These are phyloP conservation scores for Halcyon badia DNA, from an alignment of 2,797 vertebrate species.

Conservation along the genomic window DNA sequence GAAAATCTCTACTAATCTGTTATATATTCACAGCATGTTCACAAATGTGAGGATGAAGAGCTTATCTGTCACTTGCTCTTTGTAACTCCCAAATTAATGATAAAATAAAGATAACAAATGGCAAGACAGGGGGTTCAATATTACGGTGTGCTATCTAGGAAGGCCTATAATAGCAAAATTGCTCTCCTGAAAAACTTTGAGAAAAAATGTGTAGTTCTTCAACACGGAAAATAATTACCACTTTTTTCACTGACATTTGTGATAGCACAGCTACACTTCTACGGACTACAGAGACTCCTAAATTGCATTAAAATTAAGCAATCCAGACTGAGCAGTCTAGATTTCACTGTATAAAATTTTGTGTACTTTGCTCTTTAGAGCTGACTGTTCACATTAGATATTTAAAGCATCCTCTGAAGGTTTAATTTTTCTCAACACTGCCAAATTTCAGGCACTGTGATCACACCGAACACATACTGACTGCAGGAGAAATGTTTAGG, in stretches of 20 bases:
- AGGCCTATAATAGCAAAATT: background rate
- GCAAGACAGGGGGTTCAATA: background rate
- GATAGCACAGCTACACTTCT: background rate
- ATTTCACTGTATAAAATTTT: background rate
- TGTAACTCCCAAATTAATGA: background rate
- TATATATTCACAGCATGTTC: background rate
- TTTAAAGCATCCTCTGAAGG: background rate
- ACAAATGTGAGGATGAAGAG: background rate
- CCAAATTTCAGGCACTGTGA: background rate
- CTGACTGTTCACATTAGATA: background rate
- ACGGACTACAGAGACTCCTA: background rate
- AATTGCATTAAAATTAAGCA: background rate
- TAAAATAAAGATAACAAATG: background rate
- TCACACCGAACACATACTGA: background rate
- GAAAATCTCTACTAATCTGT: background rate
- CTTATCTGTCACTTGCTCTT: background rate
- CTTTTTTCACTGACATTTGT: background rate
- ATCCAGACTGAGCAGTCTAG: background rate
- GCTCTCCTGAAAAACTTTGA: background rate
- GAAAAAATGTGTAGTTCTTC: background rate
- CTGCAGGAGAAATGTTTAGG: background rate
- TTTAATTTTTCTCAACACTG: background rate
- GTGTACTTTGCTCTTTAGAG: background rate
- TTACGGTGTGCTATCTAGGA: background rate
- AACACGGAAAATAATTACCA: background rate